These are phyloP conservation scores for Penaeus monodon DNA, from an alignment of 2,888 invertebrate genomes.

Conservation along the genomic window DNA sequence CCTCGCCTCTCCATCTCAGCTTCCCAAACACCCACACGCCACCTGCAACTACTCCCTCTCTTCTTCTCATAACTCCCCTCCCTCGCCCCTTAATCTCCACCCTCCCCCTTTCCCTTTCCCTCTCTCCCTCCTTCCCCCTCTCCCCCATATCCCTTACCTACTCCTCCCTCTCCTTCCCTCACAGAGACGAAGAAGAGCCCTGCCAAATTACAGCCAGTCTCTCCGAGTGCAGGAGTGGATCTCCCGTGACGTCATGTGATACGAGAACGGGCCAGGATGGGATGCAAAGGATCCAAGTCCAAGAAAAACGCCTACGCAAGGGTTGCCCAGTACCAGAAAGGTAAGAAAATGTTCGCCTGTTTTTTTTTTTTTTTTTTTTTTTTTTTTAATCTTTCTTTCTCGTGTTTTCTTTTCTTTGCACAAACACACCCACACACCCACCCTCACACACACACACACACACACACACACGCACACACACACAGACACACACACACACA, in stretches of 20 bases:
- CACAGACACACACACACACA: no score
- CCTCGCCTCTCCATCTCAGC: no score
- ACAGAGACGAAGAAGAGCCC: not conserved
- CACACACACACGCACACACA: no score
- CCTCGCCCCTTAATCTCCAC: no score
- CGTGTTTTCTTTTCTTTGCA: not conserved
- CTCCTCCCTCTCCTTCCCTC: not conserved
- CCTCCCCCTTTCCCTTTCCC: not conserved
- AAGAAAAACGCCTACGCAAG: constrained; percentile 63
- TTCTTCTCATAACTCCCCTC: no score
- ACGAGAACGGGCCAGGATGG: constrained; percentile 38
- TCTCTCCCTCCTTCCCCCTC: not conserved
- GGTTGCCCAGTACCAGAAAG: constrained; percentile 64
- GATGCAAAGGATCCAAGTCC: constrained; percentile 62
- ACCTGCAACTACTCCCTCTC: no score
- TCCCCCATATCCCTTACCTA: not conserved
- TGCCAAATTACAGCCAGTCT: not conserved
- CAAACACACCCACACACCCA: no score
- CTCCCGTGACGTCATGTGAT: constrained; percentile 39
- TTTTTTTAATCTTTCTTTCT: not conserved
- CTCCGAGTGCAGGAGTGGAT: not conserved
- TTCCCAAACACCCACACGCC: no score
- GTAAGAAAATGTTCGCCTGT: constrained; percentile 16
- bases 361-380: not conserved
- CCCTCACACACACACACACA: no score